phyloP scores from a whole-genome alignment of 2,888 invertebrate species.

The Leistus spinibarbis region DNA sequence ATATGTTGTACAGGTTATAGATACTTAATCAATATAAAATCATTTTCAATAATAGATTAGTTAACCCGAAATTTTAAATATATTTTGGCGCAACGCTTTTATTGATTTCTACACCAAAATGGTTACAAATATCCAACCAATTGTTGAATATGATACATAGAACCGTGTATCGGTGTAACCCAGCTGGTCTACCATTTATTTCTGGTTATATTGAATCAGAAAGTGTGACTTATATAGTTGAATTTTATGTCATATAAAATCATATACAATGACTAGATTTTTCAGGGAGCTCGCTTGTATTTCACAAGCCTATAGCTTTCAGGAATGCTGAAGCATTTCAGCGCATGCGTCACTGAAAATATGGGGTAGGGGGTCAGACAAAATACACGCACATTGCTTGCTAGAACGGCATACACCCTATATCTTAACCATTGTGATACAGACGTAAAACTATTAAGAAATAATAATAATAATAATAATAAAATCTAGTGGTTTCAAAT shows the following conservation, averaged over 20 bases:
- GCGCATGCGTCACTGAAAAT: constrained; percentile 1
- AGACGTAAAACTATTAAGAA: not conserved
- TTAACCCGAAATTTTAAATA: not conserved
- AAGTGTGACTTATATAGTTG: not conserved
- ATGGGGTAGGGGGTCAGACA: constrained; percentile 33
- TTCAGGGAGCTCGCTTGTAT: not conserved
- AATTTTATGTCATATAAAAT: not conserved
- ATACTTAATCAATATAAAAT: not conserved
- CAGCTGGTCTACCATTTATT: not conserved
- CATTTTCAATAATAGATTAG: not conserved
- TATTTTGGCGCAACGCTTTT: not conserved
- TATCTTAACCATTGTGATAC: not conserved
- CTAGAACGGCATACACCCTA: constrained; percentile 3
- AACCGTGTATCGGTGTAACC: not conserved
- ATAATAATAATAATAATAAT: not conserved
- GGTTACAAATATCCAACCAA: not conserved
- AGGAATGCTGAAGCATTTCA: not conserved
- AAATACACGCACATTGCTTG: constrained; percentile 30
- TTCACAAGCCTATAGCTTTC: not conserved
- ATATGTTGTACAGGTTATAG: too few relatives aligned
- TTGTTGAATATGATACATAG: not conserved
- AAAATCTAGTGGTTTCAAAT: not conserved
- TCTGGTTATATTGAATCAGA: not conserved
- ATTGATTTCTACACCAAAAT: not conserved
- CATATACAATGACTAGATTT: not conserved